A percentile compares a stretch with the other conserved stretches of the same genome.
Conservation (phyloP, 2,888 invertebrate genomes). For the Ametastegia equiseti region DNA sequence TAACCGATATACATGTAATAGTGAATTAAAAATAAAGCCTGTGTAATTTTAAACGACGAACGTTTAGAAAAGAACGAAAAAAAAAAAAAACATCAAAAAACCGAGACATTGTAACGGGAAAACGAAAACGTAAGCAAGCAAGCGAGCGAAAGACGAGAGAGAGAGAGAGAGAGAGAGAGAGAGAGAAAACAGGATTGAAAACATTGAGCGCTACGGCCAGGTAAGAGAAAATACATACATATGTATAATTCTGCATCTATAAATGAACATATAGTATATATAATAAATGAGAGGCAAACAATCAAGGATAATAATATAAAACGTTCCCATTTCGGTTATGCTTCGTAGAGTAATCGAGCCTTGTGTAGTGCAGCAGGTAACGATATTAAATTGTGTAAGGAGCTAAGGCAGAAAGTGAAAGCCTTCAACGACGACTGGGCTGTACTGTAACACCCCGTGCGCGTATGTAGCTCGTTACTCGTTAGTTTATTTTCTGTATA, state of each 20-base stretch:
- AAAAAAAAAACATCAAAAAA: background rate
- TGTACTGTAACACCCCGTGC: too few species aligned
- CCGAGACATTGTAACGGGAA: constrained; percentile 8
- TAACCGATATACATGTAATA: background rate
- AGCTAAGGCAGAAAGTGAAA: constrained; percentile 57
- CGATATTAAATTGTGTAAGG: constrained; percentile 55
- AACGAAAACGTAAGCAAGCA: background rate
- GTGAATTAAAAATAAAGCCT: background rate
- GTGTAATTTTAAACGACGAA: too few species aligned
- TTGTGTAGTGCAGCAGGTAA: background rate
- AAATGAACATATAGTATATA: background rate
- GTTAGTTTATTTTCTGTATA: constrained; percentile 3
- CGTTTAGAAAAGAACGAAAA: too few species aligned
- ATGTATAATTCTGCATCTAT: background rate
- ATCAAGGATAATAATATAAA: background rate
- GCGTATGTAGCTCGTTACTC: constrained; percentile 39
- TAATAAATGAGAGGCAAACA: background rate
- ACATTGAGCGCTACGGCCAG: constrained; percentile 31
- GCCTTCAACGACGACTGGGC: constrained; percentile 49
- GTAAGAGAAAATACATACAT: background rate
- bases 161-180: too few species aligned
- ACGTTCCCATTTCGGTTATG: background rate
- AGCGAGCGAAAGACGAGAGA: background rate
- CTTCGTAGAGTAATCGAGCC: background rate
- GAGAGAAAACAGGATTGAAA: background rate